phyloP scores from a whole-genome alignment of 2,113 vertebrate species.

The Erinaceus europaeus region DNA sequence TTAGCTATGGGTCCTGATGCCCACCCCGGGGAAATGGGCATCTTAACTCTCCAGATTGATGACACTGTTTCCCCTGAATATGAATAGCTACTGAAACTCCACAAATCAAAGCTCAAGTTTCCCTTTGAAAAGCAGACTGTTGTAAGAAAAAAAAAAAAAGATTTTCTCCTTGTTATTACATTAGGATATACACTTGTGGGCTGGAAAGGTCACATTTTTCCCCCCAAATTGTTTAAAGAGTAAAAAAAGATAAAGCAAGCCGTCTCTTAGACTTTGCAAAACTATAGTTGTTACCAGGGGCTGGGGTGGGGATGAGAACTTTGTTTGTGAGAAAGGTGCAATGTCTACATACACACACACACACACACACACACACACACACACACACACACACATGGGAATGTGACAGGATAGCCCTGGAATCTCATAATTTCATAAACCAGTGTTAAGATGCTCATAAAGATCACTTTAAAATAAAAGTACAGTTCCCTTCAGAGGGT shows the following conservation, averaged over 20 bases:
- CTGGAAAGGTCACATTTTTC: slow-evolving; percentile 53
- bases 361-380: too few relatives aligned
- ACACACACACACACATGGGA: too few relatives aligned
- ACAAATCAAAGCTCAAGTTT: slow-evolving; percentile 26
- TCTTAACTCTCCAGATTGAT: background rate
- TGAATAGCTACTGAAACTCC: background rate
- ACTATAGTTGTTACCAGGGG: too few relatives aligned
- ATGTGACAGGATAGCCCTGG: too few relatives aligned
- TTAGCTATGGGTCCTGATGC: slow-evolving; percentile 50
- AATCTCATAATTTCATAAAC: too few relatives aligned
- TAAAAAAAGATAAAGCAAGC: too few relatives aligned
- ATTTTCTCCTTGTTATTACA: slow-evolving; percentile 36
- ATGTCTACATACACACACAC: too few relatives aligned
- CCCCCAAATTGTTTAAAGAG: slow-evolving; percentile 53
- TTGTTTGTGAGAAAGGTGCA: too few relatives aligned
- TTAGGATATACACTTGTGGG: background rate
- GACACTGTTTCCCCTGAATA: slow-evolving; percentile 25
- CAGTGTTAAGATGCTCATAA: too few relatives aligned
- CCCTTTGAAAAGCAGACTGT: slow-evolving; percentile 37
- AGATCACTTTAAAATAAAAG: too few relatives aligned
- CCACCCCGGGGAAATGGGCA: background rate
- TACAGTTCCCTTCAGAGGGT: slow-evolving; percentile 4
- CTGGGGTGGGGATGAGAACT: too few relatives aligned
- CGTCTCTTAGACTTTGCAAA: too few relatives aligned
- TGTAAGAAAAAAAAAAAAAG: slow-evolving; percentile 38